A percentile compares a stretch with the other conserved stretches of the same genome.
phyloP scores from a whole-genome alignment of 2,888 invertebrate species.

The Diabrotica balteata region DNA sequence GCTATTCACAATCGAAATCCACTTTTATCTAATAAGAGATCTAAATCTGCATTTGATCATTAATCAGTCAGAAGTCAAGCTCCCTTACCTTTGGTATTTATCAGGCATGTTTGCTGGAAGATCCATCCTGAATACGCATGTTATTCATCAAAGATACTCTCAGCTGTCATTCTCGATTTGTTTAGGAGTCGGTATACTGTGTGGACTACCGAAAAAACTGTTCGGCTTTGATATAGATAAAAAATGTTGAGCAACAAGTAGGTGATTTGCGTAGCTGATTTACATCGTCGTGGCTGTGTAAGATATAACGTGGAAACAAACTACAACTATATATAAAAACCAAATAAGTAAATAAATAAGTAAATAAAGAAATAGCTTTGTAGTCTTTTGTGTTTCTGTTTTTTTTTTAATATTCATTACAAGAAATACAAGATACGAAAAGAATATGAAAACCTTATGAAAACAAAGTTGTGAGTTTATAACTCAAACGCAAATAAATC shows the following conservation, averaged over 20 bases:
- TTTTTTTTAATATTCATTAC: too few species aligned
- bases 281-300: too few species aligned
- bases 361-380: too few species aligned
- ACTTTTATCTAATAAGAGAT: constrained; percentile 38
- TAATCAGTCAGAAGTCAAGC: constrained; percentile 44
- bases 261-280: neutral
- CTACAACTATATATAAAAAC: too few species aligned
- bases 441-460: too few species aligned
- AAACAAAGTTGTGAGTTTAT: too few species aligned
- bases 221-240: neutral
- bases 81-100: constrained; percentile 39
- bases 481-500: too few species aligned
- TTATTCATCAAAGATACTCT: constrained; percentile 42
- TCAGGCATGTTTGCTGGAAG: constrained; percentile 34
- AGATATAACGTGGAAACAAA: too few species aligned
- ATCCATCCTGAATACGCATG: constrained; percentile 21
- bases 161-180: constrained; percentile 38
- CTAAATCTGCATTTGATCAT: constrained; percentile 36
- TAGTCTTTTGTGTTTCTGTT: too few species aligned
- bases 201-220: constrained; percentile 7
- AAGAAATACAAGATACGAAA: too few species aligned
- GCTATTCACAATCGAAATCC: constrained; percentile 13
- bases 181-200: constrained; percentile 20
- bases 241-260: neutral
- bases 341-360: too few species aligned